These are phyloP conservation scores for Atherinomorus stipes DNA, from an alignment of 2,113 vertebrate species.

Conservation along the genomic window DNA sequence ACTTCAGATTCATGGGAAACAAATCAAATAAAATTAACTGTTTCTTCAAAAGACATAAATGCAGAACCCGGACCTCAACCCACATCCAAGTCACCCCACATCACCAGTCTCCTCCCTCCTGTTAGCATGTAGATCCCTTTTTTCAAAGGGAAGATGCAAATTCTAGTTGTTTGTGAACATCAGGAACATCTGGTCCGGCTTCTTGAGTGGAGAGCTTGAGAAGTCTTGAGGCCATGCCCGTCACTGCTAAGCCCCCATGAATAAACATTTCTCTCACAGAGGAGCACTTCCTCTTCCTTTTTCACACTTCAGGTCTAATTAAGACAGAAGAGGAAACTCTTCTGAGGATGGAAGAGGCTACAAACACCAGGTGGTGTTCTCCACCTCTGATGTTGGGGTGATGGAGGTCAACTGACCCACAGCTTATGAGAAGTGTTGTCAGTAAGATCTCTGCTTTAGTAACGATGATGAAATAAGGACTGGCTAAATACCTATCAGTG, in stretches of 20 bases:
- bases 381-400: conserved; percentile 33
- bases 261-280: conserved; percentile 75
- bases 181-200: conserved; percentile 78
- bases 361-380: neutral
- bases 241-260: conserved; percentile 75
- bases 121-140: conserved; percentile 11
- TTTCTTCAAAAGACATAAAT: conserved; percentile 24
- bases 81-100: conserved; percentile 32
- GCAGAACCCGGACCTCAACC: conserved; percentile 34
- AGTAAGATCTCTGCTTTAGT: conserved; percentile 68
- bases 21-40: conserved; percentile 6
- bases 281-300: conserved; percentile 55
- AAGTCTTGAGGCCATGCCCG: conserved; percentile 77
- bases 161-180: conserved; percentile 76
- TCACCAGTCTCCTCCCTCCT: conserved; percentile 43
- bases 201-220: conserved; percentile 64
- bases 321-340: conserved; percentile 53
- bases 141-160: conserved; percentile 67
- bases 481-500: neutral
- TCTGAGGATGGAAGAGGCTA: neutral
- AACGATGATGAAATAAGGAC: conserved; percentile 42
- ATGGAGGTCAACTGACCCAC: conserved; percentile 47
- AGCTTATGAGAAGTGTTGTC: conserved; percentile 57
- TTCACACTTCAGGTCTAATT: conserved; percentile 67
- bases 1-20: conserved; percentile 18